These are phyloP conservation scores for Gadopsis marmoratus DNA, from an alignment of 2,797 vertebrate genomes.

Conservation along the genomic window DNA sequence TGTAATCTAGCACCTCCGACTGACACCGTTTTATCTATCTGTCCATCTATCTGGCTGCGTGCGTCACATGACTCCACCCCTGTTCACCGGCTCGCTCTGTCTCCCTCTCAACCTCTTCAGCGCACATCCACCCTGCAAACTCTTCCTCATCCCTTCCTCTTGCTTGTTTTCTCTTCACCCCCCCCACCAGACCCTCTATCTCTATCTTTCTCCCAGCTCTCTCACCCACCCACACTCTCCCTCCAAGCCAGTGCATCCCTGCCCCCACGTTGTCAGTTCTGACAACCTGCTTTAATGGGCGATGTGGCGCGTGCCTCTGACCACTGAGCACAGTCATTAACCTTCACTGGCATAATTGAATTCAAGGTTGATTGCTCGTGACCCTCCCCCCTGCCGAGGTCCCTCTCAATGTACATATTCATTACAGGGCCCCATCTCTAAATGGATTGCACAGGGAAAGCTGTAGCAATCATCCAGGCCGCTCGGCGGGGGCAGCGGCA, in stretches of 20 bases:
- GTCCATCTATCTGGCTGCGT: constrained; percentile 75
- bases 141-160: constrained; percentile 47
- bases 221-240: constrained; percentile 76
- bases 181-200: constrained; percentile 20
- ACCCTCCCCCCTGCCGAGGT: constrained; percentile 90
- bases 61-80: constrained; percentile 67
- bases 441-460: constrained; percentile 98
- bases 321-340: constrained; percentile 99
- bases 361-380: constrained; percentile 99
- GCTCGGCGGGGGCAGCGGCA: constrained; percentile 70
- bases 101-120: constrained; percentile 34
- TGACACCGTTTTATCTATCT: constrained; percentile 90
- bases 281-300: constrained; percentile 95
- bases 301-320: constrained; percentile 93
- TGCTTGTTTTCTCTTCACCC: constrained; percentile 58
- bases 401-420: constrained; percentile 99
- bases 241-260: constrained; percentile 84
- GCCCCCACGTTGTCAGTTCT: constrained; percentile 92
- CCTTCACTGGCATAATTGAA: constrained; percentile 99
- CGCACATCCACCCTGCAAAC: constrained; percentile 32
- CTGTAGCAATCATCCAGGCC: constrained; percentile 93
- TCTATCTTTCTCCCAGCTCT: constrained; percentile 50
- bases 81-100: constrained; percentile 21
- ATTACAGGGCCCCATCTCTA: constrained; percentile 91
- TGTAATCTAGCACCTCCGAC: constrained; percentile 88